phyloP scores from a whole-genome alignment of 53 echinoderm and acorn worm genomes.

The Echinarachnius parma region DNA sequence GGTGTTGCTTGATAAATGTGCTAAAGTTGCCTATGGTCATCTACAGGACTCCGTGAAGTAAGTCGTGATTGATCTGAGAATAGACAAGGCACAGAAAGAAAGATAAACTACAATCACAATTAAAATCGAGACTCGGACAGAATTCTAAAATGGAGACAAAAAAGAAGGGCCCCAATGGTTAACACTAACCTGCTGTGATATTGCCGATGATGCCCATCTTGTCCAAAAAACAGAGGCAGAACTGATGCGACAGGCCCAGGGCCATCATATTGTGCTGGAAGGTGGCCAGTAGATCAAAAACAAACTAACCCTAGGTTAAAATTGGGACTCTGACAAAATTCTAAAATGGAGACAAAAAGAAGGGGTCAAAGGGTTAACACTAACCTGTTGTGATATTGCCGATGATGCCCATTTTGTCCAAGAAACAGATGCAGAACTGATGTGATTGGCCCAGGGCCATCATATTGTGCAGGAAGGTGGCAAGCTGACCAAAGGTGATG shows the following conservation, averaged over 20 bases:
- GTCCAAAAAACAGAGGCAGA: conserved; percentile 65
- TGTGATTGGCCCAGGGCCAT: conserved; percentile 70
- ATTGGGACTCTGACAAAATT: too few relatives aligned
- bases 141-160: too few relatives aligned
- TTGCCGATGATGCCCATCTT: conserved; percentile 91
- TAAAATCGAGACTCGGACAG: too few relatives aligned
- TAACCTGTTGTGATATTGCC: conserved; percentile 80
- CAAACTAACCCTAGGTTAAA: conserved; percentile 94
- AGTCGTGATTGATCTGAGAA: background rate
- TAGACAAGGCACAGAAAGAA: background rate
- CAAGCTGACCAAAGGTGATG: conserved; percentile 96
- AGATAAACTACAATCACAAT: too few relatives aligned
- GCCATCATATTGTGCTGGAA: conserved; percentile 98
- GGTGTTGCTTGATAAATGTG: too few relatives aligned
- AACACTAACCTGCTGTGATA: conserved; percentile 60
- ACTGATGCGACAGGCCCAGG: conserved; percentile 55
- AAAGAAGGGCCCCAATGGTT: too few relatives aligned
- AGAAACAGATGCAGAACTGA: conserved; percentile 56
- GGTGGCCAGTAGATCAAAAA: conserved; percentile 91
- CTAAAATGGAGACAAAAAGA: too few relatives aligned
- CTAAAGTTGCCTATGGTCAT: background rate
- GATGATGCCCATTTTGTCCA: conserved; percentile 85
- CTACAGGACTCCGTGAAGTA: background rate
- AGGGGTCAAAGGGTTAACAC: background rate
- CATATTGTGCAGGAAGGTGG: conserved; percentile 95